Base-by-base conservation (phyloP, 2,888 invertebrate genomes). In the Agonopterix heracliana region DNA sequence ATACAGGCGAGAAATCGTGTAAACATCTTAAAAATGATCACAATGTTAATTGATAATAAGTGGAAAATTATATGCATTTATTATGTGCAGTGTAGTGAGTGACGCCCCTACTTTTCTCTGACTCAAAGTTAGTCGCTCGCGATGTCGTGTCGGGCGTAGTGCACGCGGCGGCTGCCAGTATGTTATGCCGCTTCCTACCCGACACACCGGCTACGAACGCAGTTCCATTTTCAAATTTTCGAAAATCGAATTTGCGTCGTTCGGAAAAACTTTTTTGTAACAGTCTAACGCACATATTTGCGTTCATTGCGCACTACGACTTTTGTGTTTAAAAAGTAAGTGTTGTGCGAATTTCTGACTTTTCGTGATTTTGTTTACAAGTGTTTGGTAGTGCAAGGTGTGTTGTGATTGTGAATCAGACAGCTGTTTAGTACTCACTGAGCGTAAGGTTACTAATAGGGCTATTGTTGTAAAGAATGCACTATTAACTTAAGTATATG, bases 31-130 rank as follows among this genome's bases (percentile, higher is more conserved):
- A 59, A 56, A 62, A 53, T 54, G 55, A 59, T 70, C 56, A 53
- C 59, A 66, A 68, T 74, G 64, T 70, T 68, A 71, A 75, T 76
- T 78, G 66, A 70, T 67, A 79, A 74, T 68, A 66, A 74, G 76
- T 76, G 77, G 78, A 80, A 81, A 84, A 85, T 82, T 69, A 73
- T 68, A 62, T 61, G 57, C 63, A 62, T 63, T 67, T 55, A 66
- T 61, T 68, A 61, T 36, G 64, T 57, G 26, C 26, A 26, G 26
- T 17, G 17, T 17, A 17, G 17, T 26, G 56, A 66, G 75, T 76
- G 81, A 74, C 79, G 77, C 77, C 86, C 86, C 86, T 85, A 79
- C 75, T 79, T 76, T 80, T 78, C 79, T 74, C 75, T 75, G 80
- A 74, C 54, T 77, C 75, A 78, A 66, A 71, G 71, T 68, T 61